Evolutionary conservation across 2,797 vertebrate genomes (phyloP).

Genomic region (Buceros bicornis): DNA sequence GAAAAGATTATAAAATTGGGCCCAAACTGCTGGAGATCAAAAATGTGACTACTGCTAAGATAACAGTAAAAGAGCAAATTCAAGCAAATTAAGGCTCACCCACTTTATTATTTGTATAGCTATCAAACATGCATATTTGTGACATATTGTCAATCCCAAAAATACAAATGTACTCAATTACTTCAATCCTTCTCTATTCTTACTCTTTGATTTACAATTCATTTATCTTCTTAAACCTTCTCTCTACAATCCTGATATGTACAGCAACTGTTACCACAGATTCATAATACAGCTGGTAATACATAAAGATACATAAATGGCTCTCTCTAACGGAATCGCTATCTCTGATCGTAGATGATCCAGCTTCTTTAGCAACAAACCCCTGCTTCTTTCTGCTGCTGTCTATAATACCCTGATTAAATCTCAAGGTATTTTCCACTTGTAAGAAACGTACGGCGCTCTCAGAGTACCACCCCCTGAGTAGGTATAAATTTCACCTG

Average conservation of each 20-base stretch:
- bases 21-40: background rate
- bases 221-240: background rate
- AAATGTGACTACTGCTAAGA: background rate
- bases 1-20: background rate
- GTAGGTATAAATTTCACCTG: background rate
- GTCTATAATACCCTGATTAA: background rate
- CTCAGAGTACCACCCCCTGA: background rate
- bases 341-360: background rate
- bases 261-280: background rate
- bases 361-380: background rate
- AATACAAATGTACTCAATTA: background rate
- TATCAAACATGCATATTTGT: background rate
- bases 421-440: background rate
- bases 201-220: background rate
- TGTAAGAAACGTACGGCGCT: background rate
- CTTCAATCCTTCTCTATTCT: background rate
- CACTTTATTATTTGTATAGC: background rate
- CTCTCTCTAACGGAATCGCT: background rate
- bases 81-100: background rate
- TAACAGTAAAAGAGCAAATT: background rate
- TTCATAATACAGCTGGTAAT: background rate
- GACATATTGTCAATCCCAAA: background rate
- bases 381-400: background rate
- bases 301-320: background rate
- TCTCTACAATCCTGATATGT: background rate